phyloP scores from a whole-genome alignment of 1,140 invertebrate genomes.

The Helicoverpa armigera region DNA sequence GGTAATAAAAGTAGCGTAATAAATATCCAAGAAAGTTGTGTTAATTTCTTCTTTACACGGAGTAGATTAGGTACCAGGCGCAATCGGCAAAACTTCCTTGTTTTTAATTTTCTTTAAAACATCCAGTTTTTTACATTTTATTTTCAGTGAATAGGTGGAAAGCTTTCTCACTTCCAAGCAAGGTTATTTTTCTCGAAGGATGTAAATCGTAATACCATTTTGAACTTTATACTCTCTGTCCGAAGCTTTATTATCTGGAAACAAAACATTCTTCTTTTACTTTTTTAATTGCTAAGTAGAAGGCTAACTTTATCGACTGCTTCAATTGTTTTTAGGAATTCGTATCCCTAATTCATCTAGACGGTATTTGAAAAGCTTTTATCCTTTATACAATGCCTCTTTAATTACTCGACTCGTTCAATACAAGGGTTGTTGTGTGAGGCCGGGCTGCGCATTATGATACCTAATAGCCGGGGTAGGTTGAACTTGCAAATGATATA shows the following conservation, averaged over 20 bases:
- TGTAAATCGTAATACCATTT: constrained; percentile 69
- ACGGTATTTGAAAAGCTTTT: constrained; percentile 39
- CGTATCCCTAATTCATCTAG: constrained; percentile 48
- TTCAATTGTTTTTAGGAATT: constrained; percentile 69
- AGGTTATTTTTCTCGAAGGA: constrained; percentile 71
- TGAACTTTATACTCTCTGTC: constrained; percentile 64
- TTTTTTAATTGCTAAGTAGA: constrained; percentile 80
- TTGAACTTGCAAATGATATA: constrained; percentile 54
- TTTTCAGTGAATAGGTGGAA: constrained; percentile 81
- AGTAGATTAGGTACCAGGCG: constrained; percentile 79
- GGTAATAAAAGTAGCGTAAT: constrained; percentile 83
- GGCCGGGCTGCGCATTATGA: constrained; percentile 13
- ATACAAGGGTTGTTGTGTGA: neutral
- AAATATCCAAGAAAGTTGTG: constrained; percentile 85
- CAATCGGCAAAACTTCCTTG: constrained; percentile 82
- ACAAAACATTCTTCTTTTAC: constrained; percentile 70
- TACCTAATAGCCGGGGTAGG: constrained; percentile 3
- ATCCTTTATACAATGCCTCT: constrained; percentile 39
- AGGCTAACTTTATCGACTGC: constrained; percentile 71
- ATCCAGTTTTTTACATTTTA: constrained; percentile 80
- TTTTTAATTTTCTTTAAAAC: constrained; percentile 86
- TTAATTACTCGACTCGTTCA: constrained; percentile 34
- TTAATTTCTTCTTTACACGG: constrained; percentile 85
- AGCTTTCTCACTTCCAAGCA: constrained; percentile 81
- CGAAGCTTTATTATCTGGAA: constrained; percentile 67